Conservation (phyloP, 2,888 invertebrate species). For the Unio delphinus region DNA sequence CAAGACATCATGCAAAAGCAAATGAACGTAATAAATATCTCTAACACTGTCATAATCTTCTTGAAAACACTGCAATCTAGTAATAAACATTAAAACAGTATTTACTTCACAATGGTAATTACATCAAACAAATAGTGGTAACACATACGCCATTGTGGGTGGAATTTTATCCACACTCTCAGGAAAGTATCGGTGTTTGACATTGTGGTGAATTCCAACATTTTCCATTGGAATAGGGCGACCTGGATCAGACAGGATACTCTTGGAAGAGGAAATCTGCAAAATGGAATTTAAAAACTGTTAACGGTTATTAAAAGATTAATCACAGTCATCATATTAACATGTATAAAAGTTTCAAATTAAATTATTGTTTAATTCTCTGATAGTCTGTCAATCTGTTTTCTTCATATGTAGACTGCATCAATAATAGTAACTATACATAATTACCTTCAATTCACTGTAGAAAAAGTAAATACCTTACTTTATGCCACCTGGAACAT, state of each 20-base stretch:
- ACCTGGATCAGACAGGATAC: constrained; percentile 72
- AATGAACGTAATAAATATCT: background rate
- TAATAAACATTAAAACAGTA: background rate
- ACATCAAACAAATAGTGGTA: background rate
- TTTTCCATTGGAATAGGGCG: constrained; percentile 86
- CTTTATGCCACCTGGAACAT: no score
- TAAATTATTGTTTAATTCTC: no score
- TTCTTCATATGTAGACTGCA: no score
- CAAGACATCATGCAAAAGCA: background rate
- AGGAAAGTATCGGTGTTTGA: constrained; percentile 84
- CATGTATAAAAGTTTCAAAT: no score
- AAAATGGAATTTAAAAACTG: constrained; percentile 7
- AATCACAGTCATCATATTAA: background rate
- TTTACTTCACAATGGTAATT: background rate
- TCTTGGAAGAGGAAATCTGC: constrained; percentile 50
- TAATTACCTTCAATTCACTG: no score
- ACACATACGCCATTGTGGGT: constrained; percentile 84
- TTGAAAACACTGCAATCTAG: no score
- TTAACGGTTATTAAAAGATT: background rate
- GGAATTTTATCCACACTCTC: constrained; percentile 85
- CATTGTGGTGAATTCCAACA: constrained; percentile 78
- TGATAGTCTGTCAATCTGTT: no score
- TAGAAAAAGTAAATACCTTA: background rate
- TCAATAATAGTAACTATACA: no score
- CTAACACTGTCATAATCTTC: background rate